Base-by-base conservation (phyloP, 1,140 invertebrate genomes). In the Sitophilus oryzae region DNA sequence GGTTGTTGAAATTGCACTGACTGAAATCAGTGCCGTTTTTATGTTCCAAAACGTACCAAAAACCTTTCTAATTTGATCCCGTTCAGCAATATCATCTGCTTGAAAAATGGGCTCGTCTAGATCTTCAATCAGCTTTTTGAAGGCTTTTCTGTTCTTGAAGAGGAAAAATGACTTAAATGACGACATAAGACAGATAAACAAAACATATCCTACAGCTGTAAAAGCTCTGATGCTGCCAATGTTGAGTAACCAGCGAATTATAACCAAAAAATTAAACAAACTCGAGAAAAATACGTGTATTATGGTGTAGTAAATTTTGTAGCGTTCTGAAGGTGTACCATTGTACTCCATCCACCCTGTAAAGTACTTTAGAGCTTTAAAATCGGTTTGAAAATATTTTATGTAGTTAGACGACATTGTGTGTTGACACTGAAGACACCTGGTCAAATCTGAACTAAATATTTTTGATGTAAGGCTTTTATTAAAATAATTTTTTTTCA, bases 91-190 rank as follows among this genome's bases (percentile, higher is more conserved):
- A 40, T 49, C 20, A 14, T 23, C 38, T 37, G 47, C 34, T 20
- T 40, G 30, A 25, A 49, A 49, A 18, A 37, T 11, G 1, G 37
- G 15, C 18, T 49, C 15, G n/a, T 49, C 19, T 11, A 49, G 20
- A 9, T 21, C 2, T 6, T 14, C 1, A 10, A 38, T 1, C 5
- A 49, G 8, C n/a, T 38, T 15, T 49, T 18, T n/a, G 16, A 49
- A 36, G 20, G 19, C 11, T 4, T 49, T 19, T 37, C 35, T 3
- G 20, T 49, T 37, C n/a, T 14, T 19, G 21, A 16, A 49, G 6
- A 49, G 5, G 15, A 37, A 49, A 38, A 37, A 38, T 6, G 47
- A 49, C 30, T 49, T 49, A n/a, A 49, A 5, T 10, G 16, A 6
- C 1, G 6, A 14, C 34, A 38, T 37, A 14, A 49, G 6, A 15